Evolutionary conservation across 1,140 invertebrate species (phyloP), one percentile per base, ranked within the genome.

Genomic region (Temnothorax longispinosus): DNA sequence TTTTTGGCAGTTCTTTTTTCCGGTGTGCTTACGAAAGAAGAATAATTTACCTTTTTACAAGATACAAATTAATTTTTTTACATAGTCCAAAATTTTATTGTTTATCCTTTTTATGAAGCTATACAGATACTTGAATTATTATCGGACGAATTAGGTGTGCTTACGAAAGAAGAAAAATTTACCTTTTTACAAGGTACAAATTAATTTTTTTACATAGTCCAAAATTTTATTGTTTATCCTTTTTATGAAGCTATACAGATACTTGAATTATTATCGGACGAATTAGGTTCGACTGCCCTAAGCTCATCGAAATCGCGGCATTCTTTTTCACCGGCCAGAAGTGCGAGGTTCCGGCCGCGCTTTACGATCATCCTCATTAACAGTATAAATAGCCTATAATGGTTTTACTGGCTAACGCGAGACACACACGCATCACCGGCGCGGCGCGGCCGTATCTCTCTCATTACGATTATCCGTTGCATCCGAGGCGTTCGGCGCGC

Each of bases 341-440:
- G 41, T n/a, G 41, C 41, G 27, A 38, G 47, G 44, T 54, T 71
- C 64, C 41, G 27, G 27, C 50, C 65, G 52, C 58, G 64, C 41
- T 74, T 84, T 58, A 74, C 69, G 69, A 84, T 84, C 69, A 32
- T 60, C n/a, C 54, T 82, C 41, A 82, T 84, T 84, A 84, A 50
- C 41, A 35, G 54, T 84, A 84, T 75, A 84, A 84, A 74, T 74
- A 62, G 41, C 54, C 69, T 35, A 27, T 27, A 60, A 60, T 58
- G 18, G 41, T 60, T 74, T 84, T 82, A 27, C 67, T 74, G 27
- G 56, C 47, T 35, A 38, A 54, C 21, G 52, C 44, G 54, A 74
- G 41, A 13, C n/a, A 32, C 32, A 15, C 35, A 50, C 41, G 35
- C 32, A 56, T 62, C 8, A 38, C 56, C 38, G 27, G 27, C 27